Evolutionary conservation across 2,888 invertebrate genomes (phyloP).

Genomic region (Drosophila stalkeri): DNA sequence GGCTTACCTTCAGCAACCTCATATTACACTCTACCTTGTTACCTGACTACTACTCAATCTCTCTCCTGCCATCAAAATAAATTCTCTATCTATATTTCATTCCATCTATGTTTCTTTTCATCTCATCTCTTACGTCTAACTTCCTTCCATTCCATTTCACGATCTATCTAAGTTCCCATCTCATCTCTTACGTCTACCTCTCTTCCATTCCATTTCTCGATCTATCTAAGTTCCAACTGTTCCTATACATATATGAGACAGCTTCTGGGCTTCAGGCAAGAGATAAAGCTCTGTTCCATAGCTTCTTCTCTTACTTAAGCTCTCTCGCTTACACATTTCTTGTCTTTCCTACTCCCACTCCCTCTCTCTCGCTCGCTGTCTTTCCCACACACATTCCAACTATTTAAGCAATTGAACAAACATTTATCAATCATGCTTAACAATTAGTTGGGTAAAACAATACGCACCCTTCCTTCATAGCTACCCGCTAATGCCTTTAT

Average conservation of each 20-base stretch:
- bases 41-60: too few relatives aligned
- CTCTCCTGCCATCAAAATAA: too few relatives aligned
- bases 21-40: too few relatives aligned
- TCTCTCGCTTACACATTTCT: neutral
- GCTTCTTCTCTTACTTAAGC: neutral
- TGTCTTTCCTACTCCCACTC: too few relatives aligned
- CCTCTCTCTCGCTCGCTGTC: neutral
- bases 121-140: too few relatives aligned
- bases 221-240: neutral
- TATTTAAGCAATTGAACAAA: conserved; percentile 17
- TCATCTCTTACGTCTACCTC: too few relatives aligned
- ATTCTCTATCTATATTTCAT: too few relatives aligned
- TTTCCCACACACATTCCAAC: conserved; percentile 18
- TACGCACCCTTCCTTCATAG: neutral
- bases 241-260: too few relatives aligned
- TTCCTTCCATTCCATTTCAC: neutral
- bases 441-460: conserved; percentile 25
- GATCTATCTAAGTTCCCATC: neutral
- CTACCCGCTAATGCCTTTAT: conserved; percentile 23
- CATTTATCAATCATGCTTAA: conserved; percentile 49
- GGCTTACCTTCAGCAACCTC: too few relatives aligned
- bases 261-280: neutral
- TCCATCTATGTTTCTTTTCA: too few relatives aligned
- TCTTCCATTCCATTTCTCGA: neutral
- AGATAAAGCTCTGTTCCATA: neutral